These are phyloP conservation scores for Acleris laterana DNA, from an alignment of 2,888 invertebrate genomes.

Conservation along the genomic window DNA sequence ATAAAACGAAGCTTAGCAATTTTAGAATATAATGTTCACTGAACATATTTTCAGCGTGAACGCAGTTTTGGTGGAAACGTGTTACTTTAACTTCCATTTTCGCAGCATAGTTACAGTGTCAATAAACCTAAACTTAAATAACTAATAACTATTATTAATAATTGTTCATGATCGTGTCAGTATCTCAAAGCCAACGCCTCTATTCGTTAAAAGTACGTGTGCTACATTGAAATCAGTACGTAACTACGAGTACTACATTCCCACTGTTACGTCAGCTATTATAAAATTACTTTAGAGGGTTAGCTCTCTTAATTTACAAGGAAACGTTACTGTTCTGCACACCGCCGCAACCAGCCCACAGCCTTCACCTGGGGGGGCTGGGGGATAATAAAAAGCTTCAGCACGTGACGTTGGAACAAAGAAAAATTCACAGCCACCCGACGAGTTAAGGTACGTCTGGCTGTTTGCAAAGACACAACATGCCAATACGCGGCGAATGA, in stretches of 20 bases:
- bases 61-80: no score
- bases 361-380: conserved; percentile 47
- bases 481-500: conserved; percentile 32
- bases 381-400: conserved; percentile 72
- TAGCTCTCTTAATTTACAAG: conserved; percentile 63
- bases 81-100: no score
- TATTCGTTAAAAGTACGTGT: no score
- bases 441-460: conserved; percentile 48
- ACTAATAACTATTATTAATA: no score
- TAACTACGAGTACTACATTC: no score
- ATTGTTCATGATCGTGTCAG: no score
- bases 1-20: background rate
- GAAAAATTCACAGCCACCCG: conserved; percentile 62
- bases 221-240: no score
- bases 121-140: no score
- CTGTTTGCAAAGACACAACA: conserved; percentile 39
- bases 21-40: background rate
- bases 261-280: conserved; percentile 29
- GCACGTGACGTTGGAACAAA: conserved; percentile 74
- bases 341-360: conserved; percentile 45
- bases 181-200: no score
- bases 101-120: no score
- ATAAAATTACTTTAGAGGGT: conserved; percentile 47
- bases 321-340: conserved; percentile 53
- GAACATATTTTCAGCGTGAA: background rate